These are phyloP conservation scores for Parnassius apollo DNA, from an alignment of 2,888 invertebrate species.

Conservation along the genomic window DNA sequence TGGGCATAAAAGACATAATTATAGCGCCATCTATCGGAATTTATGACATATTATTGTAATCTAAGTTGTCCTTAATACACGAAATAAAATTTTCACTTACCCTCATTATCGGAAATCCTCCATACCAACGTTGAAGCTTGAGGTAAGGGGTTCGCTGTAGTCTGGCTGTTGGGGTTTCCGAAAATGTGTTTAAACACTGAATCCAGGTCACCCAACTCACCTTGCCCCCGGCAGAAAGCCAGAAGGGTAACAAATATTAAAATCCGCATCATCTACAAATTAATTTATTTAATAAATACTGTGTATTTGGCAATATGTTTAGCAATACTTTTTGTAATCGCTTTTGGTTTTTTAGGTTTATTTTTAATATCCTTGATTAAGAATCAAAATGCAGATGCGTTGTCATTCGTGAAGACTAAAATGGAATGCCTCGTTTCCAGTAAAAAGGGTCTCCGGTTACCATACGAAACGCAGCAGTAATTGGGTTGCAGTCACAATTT, in stretches of 20 bases:
- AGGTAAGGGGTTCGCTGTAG: background rate
- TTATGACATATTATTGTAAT: slow-evolving; percentile 15
- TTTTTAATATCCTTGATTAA: no score
- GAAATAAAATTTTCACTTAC: slow-evolving; percentile 22
- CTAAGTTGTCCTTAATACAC: background rate
- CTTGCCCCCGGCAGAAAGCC: slow-evolving; percentile 38
- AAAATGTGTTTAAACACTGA: slow-evolving; percentile 59
- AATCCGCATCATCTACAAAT: slow-evolving; percentile 48
- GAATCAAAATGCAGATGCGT: no score
- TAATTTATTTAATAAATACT: background rate
- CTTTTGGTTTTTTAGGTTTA: no score
- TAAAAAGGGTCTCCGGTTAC: no score
- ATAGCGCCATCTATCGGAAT: background rate
- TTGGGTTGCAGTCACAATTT: no score
- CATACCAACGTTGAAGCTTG: slow-evolving; percentile 38
- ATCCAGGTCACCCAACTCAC: slow-evolving; percentile 53
- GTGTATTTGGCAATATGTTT: no score
- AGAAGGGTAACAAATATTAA: slow-evolving; percentile 38
- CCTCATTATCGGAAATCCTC: slow-evolving; percentile 23
- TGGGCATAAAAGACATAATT: no score
- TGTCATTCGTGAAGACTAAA: no score
- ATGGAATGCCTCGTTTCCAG: no score
- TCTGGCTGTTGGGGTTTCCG: slow-evolving; percentile 39
- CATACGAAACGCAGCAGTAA: no score
- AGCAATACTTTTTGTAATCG: no score